Evolutionary conservation across 2,797 vertebrate genomes (phyloP).

Genomic region (Orestias chungarensis): DNA sequence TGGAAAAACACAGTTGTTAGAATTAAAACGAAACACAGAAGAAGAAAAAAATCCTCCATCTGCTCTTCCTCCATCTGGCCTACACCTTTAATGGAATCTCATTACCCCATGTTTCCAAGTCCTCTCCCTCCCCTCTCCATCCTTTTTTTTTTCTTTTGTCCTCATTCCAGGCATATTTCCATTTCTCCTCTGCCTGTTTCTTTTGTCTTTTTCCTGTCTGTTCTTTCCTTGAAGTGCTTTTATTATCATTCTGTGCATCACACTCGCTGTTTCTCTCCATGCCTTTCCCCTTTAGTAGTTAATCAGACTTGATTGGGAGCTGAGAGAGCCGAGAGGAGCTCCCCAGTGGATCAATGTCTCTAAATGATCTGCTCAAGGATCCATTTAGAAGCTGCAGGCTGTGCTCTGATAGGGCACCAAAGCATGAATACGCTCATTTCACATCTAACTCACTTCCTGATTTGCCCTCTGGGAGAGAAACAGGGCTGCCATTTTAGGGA

Average conservation of each 20-base stretch:
- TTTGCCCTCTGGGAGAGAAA: slow-evolving; percentile 71
- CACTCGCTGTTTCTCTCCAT: slow-evolving; percentile 53
- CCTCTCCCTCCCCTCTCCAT: slow-evolving; percentile 5
- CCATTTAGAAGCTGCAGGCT: slow-evolving; percentile 73
- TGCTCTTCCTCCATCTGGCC: slow-evolving; percentile 47
- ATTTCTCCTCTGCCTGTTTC: slow-evolving; percentile 28
- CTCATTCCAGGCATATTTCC: slow-evolving; percentile 22
- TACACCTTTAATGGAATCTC: slow-evolving; percentile 44
- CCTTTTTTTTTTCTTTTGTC: slow-evolving; percentile 41
- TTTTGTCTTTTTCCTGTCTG: slow-evolving; percentile 20
- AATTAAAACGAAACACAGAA: slow-evolving; percentile 49
- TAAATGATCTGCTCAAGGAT: slow-evolving; percentile 78
- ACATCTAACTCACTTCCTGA: slow-evolving; percentile 79
- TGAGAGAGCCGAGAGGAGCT: slow-evolving; percentile 68
- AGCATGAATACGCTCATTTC: slow-evolving; percentile 79
- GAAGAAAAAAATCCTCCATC: slow-evolving; percentile 29
- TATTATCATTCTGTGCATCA: slow-evolving; percentile 59
- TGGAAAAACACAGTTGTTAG: slow-evolving; percentile 43
- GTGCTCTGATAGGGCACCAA: slow-evolving; percentile 70
- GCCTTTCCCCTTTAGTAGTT: slow-evolving; percentile 62
- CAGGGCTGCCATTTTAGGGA: slow-evolving; percentile 56
- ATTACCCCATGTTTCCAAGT: slow-evolving; percentile 44
- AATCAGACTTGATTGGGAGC: slow-evolving; percentile 78
- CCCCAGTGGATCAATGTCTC: slow-evolving; percentile 79
- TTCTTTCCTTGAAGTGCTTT: slow-evolving; percentile 40